phyloP scores from a whole-genome alignment of 2,888 invertebrate genomes.

The Iselma pallidipennis region DNA sequence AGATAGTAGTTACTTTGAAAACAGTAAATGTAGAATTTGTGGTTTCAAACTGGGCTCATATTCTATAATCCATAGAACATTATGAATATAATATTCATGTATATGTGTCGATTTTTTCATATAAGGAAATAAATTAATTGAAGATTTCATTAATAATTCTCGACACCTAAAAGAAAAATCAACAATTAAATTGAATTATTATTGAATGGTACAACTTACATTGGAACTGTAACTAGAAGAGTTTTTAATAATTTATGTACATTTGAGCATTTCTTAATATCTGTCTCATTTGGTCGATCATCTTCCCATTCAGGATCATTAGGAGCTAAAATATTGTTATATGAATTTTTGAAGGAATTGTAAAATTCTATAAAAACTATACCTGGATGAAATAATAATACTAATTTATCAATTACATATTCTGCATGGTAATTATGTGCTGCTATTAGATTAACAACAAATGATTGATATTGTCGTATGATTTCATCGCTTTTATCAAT shows the following conservation, averaged over 20 bases:
- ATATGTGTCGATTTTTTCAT: slow-evolving; percentile 67
- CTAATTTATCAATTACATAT: slow-evolving; percentile 63
- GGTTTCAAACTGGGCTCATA: slow-evolving; percentile 74
- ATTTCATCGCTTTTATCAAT: slow-evolving; percentile 56
- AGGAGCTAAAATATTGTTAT: slow-evolving; percentile 48
- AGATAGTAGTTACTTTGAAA: slow-evolving; percentile 68
- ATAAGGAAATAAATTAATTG: slow-evolving; percentile 76
- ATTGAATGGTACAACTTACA: slow-evolving; percentile 55
- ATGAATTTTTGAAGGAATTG: neutral
- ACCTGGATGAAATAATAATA: slow-evolving; percentile 66
- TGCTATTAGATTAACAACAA: slow-evolving; percentile 69
- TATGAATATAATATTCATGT: slow-evolving; percentile 77
- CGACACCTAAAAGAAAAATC: slow-evolving; percentile 64
- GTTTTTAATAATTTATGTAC: slow-evolving; percentile 60
- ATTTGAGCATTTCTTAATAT: slow-evolving; percentile 63
- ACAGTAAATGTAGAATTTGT: slow-evolving; percentile 72
- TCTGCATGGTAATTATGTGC: slow-evolving; percentile 69
- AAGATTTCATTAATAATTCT: slow-evolving; percentile 67
- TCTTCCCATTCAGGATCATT: slow-evolving; percentile 63
- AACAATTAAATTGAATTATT: slow-evolving; percentile 15
- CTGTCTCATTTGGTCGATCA: slow-evolving; percentile 61
- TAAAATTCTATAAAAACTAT: slow-evolving; percentile 30
- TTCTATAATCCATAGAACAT: slow-evolving; percentile 74
- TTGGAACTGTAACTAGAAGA: slow-evolving; percentile 61
- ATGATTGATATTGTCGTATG: slow-evolving; percentile 64